These are phyloP conservation scores for Chelon labrosus DNA, from an alignment of 2,797 vertebrate species.

Conservation along the genomic window DNA sequence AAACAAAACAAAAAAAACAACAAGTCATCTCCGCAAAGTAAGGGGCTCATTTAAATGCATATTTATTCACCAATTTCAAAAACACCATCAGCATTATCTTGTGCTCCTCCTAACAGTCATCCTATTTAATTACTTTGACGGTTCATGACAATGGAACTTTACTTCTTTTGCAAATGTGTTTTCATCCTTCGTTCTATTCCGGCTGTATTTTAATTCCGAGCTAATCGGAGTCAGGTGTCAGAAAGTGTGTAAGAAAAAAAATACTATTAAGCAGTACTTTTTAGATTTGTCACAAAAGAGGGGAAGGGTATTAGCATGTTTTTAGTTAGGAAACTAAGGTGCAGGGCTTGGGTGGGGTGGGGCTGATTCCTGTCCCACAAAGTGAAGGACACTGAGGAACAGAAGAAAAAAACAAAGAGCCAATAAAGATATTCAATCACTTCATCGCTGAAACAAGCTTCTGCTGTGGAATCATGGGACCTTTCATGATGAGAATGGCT, in stretches of 20 bases:
- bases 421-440: slow-evolving; percentile 31
- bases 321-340: background rate
- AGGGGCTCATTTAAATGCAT: slow-evolving; percentile 59
- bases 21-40: slow-evolving; percentile 36
- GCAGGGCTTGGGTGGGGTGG: background rate
- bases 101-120: slow-evolving; percentile 44
- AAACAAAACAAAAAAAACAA: background rate
- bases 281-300: slow-evolving; percentile 10
- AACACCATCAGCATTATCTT: slow-evolving; percentile 54
- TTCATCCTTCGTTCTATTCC: slow-evolving; percentile 41
- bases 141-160: slow-evolving; percentile 46
- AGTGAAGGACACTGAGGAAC: slow-evolving; percentile 14
- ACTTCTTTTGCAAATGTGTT: slow-evolving; percentile 49
- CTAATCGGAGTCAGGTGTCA: slow-evolving; percentile 39
- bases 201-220: slow-evolving; percentile 35
- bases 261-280: slow-evolving; percentile 17
- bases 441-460: slow-evolving; percentile 40
- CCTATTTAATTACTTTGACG: slow-evolving; percentile 54
- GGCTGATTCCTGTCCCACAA: slow-evolving; percentile 9
- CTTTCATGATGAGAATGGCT: slow-evolving; percentile 25
- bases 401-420: slow-evolving; percentile 5
- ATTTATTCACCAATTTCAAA: slow-evolving; percentile 59
- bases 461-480: slow-evolving; percentile 39
- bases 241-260: slow-evolving; percentile 17
- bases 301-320: slow-evolving; percentile 2